Evolutionary conservation across 2,113 vertebrate species (phyloP).

Genomic region (Prionailurus viverrinus): DNA sequence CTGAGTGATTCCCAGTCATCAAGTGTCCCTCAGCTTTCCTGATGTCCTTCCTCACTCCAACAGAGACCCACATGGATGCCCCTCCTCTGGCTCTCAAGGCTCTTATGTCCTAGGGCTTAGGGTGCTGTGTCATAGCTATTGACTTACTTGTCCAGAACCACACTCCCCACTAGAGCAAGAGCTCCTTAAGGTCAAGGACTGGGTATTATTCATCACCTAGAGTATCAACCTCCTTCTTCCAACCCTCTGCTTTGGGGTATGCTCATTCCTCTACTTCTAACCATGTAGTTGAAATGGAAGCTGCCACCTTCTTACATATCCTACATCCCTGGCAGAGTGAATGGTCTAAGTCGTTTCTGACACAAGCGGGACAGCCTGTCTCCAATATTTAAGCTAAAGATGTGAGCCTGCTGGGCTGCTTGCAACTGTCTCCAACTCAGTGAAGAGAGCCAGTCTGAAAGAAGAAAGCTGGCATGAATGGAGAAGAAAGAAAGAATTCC

Average conservation of each 20-base stretch:
- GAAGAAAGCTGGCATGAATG: not conserved
- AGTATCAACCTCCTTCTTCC: not conserved
- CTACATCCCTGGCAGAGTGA: not conserved
- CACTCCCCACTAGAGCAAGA: not conserved
- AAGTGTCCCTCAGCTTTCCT: not conserved
- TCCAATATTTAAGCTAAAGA: not conserved
- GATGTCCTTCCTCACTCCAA: not conserved
- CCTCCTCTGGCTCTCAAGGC: not conserved
- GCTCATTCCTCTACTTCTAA: not conserved
- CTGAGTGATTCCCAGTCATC: not conserved
- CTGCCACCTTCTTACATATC: not conserved
- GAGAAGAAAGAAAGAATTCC: not conserved
- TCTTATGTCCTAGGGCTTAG: not conserved
- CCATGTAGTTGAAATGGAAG: not conserved
- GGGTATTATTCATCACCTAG: not conserved
- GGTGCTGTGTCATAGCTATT: not conserved
- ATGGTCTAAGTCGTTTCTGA: not conserved
- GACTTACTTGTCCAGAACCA: not conserved
- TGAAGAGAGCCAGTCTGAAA: not conserved
- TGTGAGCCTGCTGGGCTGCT: not conserved
- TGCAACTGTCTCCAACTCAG: not conserved
- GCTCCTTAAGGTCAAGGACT: not conserved
- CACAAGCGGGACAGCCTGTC: not conserved
- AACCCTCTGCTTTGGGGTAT: not conserved
- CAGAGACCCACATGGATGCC: not conserved